These are phyloP conservation scores for Eumacrocentrus americanus DNA, from an alignment of 2,888 invertebrate genomes.

Conservation along the genomic window DNA sequence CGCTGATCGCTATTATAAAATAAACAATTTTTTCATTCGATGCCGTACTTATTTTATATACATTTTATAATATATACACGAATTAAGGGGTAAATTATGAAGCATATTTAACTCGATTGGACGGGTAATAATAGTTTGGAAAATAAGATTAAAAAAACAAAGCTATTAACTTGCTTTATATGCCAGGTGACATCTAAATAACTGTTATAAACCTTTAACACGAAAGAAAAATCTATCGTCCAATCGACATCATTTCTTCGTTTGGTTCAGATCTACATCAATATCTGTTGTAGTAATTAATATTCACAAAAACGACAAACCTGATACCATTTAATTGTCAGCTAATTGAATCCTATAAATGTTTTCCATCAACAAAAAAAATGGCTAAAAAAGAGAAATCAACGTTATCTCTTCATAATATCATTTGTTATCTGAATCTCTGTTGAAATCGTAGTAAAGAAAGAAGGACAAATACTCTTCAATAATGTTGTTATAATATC, in stretches of 20 bases:
- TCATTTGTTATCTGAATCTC: slow-evolving; percentile 20
- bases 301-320: neutral
- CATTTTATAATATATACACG: slow-evolving; percentile 43
- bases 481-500: slow-evolving; percentile 35
- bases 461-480: slow-evolving; percentile 30
- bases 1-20: slow-evolving; percentile 27
- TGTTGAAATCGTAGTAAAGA: slow-evolving; percentile 15
- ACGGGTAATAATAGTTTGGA: slow-evolving; percentile 31
- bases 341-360: neutral
- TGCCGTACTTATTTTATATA: slow-evolving; percentile 51
- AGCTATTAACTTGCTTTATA: neutral
- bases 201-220: neutral
- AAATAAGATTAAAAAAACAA: slow-evolving; percentile 5
- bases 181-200: neutral
- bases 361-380: no score
- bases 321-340: neutral
- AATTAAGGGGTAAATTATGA: slow-evolving; percentile 35
- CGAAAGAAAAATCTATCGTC: neutral
- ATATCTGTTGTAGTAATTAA: slow-evolving; percentile 18
- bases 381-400: neutral
- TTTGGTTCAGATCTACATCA: slow-evolving; percentile 25
- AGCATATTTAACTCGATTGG: slow-evolving; percentile 34
- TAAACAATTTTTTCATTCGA: slow-evolving; percentile 41
- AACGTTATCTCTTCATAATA: slow-evolving; percentile 5
- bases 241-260: slow-evolving; percentile 28